Evolutionary conservation across 1,140 invertebrate species (phyloP).

Genomic region (Vanessa tameamea): DNA sequence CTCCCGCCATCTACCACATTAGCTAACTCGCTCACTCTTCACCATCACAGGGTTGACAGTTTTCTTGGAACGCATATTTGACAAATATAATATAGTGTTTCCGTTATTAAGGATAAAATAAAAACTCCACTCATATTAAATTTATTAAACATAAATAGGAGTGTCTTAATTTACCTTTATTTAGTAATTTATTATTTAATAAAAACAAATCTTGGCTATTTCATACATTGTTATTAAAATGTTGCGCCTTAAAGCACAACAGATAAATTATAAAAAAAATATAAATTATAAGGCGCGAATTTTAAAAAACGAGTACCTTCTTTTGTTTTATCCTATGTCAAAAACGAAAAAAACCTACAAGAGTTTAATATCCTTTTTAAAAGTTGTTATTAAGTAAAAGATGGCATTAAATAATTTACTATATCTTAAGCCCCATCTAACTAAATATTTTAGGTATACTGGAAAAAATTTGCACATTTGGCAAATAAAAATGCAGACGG

Average conservation of each 20-base stretch:
- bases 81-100: slow-evolving; percentile 37
- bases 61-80: slow-evolving; percentile 35
- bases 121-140: too few species aligned
- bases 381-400: slow-evolving; percentile 2
- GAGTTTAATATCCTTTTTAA: background rate
- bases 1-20: slow-evolving; percentile 77
- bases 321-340: slow-evolving; percentile 20
- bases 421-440: slow-evolving; percentile 14
- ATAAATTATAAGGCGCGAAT: slow-evolving; percentile 2
- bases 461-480: slow-evolving; percentile 29
- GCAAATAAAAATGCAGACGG: slow-evolving; percentile 34
- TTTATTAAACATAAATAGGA: too few species aligned
- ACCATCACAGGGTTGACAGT: slow-evolving; percentile 31
- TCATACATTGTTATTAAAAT: too few species aligned
- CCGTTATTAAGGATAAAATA: background rate
- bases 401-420: slow-evolving; percentile 29
- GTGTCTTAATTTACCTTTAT: too few species aligned
- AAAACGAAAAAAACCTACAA: background rate
- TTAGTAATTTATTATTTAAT: background rate
- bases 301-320: slow-evolving; percentile 9
- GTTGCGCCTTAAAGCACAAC: background rate
- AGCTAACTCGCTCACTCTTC: slow-evolving; percentile 44
- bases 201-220: background rate
- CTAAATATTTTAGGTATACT: slow-evolving; percentile 26
- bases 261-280: background rate